Conservation (phyloP, 2,888 invertebrate genomes). For the Pseudolycoriella hygida region DNA sequence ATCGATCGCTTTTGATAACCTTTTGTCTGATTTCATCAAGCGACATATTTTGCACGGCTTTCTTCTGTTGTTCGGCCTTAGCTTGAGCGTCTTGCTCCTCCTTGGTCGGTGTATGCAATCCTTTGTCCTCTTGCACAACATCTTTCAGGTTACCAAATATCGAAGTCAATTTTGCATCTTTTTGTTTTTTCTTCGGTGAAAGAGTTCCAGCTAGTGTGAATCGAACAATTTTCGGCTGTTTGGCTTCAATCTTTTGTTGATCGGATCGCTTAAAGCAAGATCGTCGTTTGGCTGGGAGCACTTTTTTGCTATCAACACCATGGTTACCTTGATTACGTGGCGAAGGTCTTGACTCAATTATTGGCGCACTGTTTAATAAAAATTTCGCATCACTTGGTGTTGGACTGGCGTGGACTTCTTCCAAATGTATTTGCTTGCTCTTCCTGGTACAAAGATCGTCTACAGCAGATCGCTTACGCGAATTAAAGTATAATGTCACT, state of each 20-base stretch:
- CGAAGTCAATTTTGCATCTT: constrained; percentile 11
- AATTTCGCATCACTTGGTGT: constrained; percentile 11
- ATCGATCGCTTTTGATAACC: constrained; percentile 45
- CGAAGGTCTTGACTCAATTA: not conserved
- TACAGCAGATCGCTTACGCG: constrained; percentile 53
- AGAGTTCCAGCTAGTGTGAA: constrained; percentile 5
- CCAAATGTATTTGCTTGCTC: constrained; percentile 25
- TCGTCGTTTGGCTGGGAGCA: not conserved
- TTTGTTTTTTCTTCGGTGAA: constrained; percentile 7
- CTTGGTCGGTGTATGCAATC: constrained; percentile 19
- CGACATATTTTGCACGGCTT: constrained; percentile 40
- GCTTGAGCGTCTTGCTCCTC: constrained; percentile 11
- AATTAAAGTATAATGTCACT: constrained; percentile 55
- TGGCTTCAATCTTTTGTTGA: constrained; percentile 9
- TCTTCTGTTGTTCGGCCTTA: constrained; percentile 26
- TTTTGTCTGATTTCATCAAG: constrained; percentile 51
- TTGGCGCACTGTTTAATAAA: not conserved
- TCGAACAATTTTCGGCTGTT: constrained; percentile 17
- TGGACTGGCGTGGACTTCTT: constrained; percentile 19
- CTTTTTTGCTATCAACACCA: not conserved
- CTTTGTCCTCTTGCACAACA: constrained; percentile 15
- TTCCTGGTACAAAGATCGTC: constrained; percentile 42
- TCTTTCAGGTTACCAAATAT: constrained; percentile 11
- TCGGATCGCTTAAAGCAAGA: not conserved
- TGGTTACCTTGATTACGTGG: not conserved